Evolutionary conservation across 64 coral and sea anemone species (phyloP).

Genomic region (Actinia equina): DNA sequence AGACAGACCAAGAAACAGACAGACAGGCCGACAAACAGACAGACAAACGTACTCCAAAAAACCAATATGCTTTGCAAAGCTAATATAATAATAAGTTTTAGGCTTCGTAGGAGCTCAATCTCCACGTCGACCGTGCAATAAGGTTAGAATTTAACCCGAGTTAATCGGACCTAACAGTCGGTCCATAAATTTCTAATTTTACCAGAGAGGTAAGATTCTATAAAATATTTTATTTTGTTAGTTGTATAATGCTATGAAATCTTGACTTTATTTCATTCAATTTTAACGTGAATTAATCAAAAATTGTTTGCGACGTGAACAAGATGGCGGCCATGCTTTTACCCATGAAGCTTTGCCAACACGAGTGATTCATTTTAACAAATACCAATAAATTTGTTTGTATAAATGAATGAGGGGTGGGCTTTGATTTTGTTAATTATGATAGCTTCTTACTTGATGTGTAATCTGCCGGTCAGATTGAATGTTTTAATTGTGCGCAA

Average conservation of each 20-base stretch:
- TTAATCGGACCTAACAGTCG: neutral
- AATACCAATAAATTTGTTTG: neutral
- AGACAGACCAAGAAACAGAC: neutral
- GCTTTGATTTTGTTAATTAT: neutral
- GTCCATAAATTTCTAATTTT: neutral
- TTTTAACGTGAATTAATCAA: neutral
- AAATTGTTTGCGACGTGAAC: neutral
- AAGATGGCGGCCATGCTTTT: neutral
- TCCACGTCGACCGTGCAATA: neutral
- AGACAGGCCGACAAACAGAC: neutral
- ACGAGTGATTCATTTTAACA: neutral
- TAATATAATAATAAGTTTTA: neutral
- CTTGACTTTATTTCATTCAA: neutral
- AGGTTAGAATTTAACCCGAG: neutral
- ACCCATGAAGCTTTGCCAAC: neutral
- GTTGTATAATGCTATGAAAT: too few relatives aligned
- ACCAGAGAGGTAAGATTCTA: neutral
- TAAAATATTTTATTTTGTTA: conserved; percentile 8
- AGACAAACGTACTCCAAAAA: neutral
- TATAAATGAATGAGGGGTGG: neutral
- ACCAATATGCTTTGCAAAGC: neutral
- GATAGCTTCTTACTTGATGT: neutral
- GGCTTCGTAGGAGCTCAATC: neutral
- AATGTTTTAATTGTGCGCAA: neutral
- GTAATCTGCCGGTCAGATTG: neutral